phyloP scores from a whole-genome alignment of 2,888 invertebrate genomes.

The Hetaerina titia region DNA sequence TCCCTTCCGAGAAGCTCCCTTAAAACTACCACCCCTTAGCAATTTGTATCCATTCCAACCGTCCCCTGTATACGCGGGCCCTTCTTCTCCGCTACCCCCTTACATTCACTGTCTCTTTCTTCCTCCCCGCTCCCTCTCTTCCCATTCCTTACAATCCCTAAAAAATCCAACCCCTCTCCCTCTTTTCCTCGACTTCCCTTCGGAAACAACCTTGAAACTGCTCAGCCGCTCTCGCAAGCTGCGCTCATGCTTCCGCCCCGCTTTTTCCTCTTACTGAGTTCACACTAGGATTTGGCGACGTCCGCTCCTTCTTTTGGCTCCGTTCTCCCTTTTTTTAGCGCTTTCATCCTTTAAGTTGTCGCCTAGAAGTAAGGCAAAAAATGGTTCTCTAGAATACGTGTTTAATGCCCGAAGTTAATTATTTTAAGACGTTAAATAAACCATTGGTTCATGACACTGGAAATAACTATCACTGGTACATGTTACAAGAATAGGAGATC shows the following conservation, averaged over 20 bases:
- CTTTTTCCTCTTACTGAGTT: neutral
- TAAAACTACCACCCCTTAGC: conserved; percentile 53
- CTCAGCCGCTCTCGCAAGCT: neutral
- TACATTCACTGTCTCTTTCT: neutral
- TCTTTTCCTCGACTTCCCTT: neutral
- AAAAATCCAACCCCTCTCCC: neutral
- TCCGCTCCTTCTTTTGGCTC: no score
- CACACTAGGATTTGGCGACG: no score
- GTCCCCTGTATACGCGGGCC: conserved; percentile 42
- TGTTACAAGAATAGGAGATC: no score
- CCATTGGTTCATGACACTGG: no score
- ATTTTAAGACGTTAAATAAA: no score
- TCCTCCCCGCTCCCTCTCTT: neutral
- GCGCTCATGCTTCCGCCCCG: neutral
- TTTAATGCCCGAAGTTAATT: no score
- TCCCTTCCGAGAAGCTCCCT: conserved; percentile 1
- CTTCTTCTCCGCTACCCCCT: conserved; percentile 6
- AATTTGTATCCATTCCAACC: conserved; percentile 64
- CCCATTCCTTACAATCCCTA: conserved; percentile 13
- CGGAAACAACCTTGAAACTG: neutral
- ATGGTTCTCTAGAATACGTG: no score
- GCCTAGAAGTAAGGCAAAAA: no score
- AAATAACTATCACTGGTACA: no score
- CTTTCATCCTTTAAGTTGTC: no score
- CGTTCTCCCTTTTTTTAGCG: no score